Evolutionary conservation across 2,113 vertebrate species (phyloP).

Genomic region (Damaliscus lunatus): DNA sequence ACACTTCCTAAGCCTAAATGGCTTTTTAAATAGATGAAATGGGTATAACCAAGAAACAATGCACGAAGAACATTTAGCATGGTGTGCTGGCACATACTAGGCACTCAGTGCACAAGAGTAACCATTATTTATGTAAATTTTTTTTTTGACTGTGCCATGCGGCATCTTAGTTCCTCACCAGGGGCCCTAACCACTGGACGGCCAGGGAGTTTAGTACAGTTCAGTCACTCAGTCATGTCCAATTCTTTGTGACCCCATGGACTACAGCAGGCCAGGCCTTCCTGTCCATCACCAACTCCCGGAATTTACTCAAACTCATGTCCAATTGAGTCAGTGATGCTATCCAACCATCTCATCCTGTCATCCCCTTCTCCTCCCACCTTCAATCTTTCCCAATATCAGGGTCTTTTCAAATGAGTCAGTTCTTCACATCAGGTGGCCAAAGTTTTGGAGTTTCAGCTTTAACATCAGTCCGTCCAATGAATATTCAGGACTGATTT

Average conservation of each 20-base stretch:
- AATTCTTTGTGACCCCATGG: background rate
- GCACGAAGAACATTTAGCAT: background rate
- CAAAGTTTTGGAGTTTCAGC: background rate
- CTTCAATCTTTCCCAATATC: background rate
- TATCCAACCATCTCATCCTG: background rate
- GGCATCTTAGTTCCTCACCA: background rate
- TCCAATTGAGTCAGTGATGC: background rate
- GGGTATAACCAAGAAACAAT: background rate
- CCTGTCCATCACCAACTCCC: background rate
- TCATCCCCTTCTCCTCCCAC: background rate
- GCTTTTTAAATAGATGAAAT: background rate
- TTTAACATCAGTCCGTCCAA: background rate
- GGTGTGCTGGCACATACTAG: background rate
- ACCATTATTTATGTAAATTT: background rate
- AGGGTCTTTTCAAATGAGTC: background rate
- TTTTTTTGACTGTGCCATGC: background rate
- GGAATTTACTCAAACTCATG: background rate
- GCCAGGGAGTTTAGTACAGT: background rate
- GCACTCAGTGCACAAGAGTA: background rate
- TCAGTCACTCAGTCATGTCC: background rate
- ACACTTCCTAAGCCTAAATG: background rate
- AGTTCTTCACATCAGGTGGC: background rate
- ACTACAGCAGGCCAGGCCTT: background rate
- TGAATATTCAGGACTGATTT: background rate
- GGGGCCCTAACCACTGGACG: background rate